Evolutionary conservation across 2,888 invertebrate genomes (phyloP).

Genomic region (Plagodis pulveraria): DNA sequence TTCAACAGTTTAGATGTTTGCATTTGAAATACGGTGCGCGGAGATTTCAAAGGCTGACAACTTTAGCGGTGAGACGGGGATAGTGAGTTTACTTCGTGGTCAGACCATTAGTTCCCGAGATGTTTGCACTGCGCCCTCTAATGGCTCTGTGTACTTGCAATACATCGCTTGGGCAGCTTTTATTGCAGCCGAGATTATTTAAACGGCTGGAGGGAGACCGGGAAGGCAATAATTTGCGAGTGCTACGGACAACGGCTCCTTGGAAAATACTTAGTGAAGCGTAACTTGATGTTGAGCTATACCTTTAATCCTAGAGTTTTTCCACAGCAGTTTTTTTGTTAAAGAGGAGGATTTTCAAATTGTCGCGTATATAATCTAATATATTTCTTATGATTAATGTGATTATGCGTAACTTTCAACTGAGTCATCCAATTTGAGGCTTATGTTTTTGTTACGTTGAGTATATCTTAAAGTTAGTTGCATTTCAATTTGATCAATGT

Average conservation of each 20-base stretch:
- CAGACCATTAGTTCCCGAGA: conserved; percentile 53
- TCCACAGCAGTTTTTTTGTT: conserved; percentile 25
- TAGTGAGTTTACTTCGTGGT: conserved; percentile 43
- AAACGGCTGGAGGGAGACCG: conserved; percentile 52
- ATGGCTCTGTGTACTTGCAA: conserved; percentile 59
- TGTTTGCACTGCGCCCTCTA: conserved; percentile 59
- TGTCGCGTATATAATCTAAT: no score
- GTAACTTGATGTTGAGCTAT: conserved; percentile 51
- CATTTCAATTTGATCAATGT: no score
- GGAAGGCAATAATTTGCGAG: conserved; percentile 58
- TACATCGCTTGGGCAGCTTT: conserved; percentile 61
- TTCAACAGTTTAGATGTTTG: conserved; percentile 11
- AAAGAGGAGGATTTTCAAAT: no score
- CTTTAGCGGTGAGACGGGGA: conserved; percentile 23
- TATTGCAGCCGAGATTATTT: conserved; percentile 72
- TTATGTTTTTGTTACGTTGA: no score
- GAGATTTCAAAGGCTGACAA: conserved; percentile 18
- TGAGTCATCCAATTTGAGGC: no score
- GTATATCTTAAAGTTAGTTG: no score
- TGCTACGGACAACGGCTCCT: conserved; percentile 40
- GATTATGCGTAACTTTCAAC: no score
- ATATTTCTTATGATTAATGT: no score
- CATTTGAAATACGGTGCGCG: conserved; percentile 7
- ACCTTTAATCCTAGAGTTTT: conserved; percentile 45
- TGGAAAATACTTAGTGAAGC: conserved; percentile 44